Percentiles rank a stretch among this genome's conserved stretches.
Conservation (phyloP, 2,113 vertebrate genomes). For the Cyanocitta stelleri region DNA sequence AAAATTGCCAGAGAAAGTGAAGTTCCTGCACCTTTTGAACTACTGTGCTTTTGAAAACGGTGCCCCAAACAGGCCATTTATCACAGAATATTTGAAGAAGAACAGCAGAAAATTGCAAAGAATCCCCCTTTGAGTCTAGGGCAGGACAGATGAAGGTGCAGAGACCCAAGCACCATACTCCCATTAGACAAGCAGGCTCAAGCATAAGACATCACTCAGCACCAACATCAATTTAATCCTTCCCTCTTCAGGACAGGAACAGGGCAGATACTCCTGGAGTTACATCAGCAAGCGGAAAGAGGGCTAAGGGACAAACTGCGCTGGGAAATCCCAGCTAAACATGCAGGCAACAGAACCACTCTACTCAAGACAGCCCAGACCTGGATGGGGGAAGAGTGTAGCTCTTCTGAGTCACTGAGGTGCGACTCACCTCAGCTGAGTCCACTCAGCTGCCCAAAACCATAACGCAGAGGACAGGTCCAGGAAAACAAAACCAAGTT, state of each 20-base stretch:
- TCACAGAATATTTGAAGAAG: background rate
- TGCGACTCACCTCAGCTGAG: background rate
- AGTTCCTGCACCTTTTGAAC: background rate
- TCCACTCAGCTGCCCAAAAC: conserved; percentile 5
- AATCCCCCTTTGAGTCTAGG: background rate
- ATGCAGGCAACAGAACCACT: conserved; percentile 9
- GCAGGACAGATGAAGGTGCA: background rate
- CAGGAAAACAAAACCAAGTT: background rate
- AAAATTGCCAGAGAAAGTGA: background rate
- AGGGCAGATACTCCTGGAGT: conserved; percentile 19
- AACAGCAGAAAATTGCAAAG: background rate
- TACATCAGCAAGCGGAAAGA: conserved; percentile 45
- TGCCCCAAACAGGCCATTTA: background rate
- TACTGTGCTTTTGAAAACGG: background rate
- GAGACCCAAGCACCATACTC: background rate
- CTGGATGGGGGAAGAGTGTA: background rate
- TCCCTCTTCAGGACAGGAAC: conserved; percentile 44
- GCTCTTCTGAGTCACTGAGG: conserved; percentile 9
- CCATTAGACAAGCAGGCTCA: background rate
- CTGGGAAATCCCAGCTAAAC: conserved; percentile 46
- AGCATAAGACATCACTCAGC: conserved; percentile 31
- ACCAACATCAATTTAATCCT: conserved; percentile 68
- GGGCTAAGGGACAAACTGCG: background rate
- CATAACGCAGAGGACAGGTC: background rate
- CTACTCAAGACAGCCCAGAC: conserved; percentile 9